Conservation (phyloP, 1,140 invertebrate genomes). For the Lordiphosa collinella region DNA sequence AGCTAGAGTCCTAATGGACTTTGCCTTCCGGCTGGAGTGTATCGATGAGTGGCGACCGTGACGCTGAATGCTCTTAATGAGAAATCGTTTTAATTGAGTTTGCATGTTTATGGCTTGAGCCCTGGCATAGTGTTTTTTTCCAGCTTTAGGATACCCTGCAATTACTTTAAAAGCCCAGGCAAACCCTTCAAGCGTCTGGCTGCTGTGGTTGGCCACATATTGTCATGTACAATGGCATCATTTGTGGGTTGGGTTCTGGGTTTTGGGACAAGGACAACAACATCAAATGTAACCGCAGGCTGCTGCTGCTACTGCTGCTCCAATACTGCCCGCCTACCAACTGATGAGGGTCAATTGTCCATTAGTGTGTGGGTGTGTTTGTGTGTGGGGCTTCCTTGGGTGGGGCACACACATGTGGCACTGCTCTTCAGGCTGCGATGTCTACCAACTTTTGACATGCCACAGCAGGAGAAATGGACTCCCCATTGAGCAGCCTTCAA, state of each 20-base stretch:
- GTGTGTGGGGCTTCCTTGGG: slow-evolving; percentile 26
- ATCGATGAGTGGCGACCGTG: slow-evolving; percentile 59
- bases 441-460: slow-evolving; percentile 58
- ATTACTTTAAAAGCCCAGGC: slow-evolving; percentile 46
- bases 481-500: too few relatives aligned
- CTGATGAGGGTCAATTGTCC: slow-evolving; percentile 77
- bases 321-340: slow-evolving; percentile 3
- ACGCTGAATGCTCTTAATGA: slow-evolving; percentile 74
- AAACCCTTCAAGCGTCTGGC: slow-evolving; percentile 21
- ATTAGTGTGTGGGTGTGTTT: slow-evolving; percentile 48
- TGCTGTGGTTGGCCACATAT: slow-evolving; percentile 56
- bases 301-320: slow-evolving; percentile 24
- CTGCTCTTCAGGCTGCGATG: slow-evolving; percentile 1
- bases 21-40: slow-evolving; percentile 34
- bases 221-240: slow-evolving; percentile 75
- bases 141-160: slow-evolving; percentile 7
- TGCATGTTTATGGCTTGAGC: slow-evolving; percentile 77
- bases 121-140: slow-evolving; percentile 24
- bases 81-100: slow-evolving; percentile 79
- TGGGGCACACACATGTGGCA: slow-evolving; percentile 39
- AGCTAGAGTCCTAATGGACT: slow-evolving; percentile 10
- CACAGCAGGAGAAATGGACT: too few relatives aligned
- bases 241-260: slow-evolving; percentile 49
- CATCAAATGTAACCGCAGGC: slow-evolving; percentile 72
- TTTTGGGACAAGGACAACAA: slow-evolving; percentile 37